phyloP scores from a whole-genome alignment of 1,140 invertebrate species.

The Idris sp. region DNA sequence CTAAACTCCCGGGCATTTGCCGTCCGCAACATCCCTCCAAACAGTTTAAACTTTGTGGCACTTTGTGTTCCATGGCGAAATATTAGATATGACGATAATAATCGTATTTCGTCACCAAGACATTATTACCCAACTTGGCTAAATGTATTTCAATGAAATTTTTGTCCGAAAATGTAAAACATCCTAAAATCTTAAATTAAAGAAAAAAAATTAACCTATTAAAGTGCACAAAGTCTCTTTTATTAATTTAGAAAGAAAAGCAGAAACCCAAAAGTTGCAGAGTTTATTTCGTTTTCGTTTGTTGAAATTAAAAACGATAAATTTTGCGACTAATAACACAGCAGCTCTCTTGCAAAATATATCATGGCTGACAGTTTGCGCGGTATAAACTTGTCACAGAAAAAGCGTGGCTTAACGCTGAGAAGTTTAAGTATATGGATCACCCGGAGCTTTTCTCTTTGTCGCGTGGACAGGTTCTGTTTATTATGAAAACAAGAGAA shows the following conservation, averaged over 20 bases:
- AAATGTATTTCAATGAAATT: no score
- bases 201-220: no score
- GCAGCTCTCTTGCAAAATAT: slow-evolving; percentile 41
- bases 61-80: slow-evolving; percentile 9
- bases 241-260: slow-evolving; percentile 1
- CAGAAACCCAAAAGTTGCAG: not conserved
- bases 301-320: slow-evolving; percentile 42
- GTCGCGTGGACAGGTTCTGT: slow-evolving; percentile 73
- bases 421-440: slow-evolving; percentile 58
- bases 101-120: slow-evolving; percentile 3
- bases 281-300: slow-evolving; percentile 25
- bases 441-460: slow-evolving; percentile 65
- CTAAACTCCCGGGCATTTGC: slow-evolving; percentile 43
- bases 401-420: slow-evolving; percentile 48
- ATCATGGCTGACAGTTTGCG: slow-evolving; percentile 53
- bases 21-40: slow-evolving; percentile 50
- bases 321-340: slow-evolving; percentile 29
- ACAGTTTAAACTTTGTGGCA: slow-evolving; percentile 57
- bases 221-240: no score
- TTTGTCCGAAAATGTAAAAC: no score
- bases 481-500: slow-evolving; percentile 74
- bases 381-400: slow-evolving; percentile 57
- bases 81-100: slow-evolving; percentile 40
- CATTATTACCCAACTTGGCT: no score
- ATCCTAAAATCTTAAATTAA: no score